Evolutionary conservation across 2,113 vertebrate genomes (phyloP), one percentile per base, ranked within the genome.

Genomic region (Trematocara macrostoma): DNA sequence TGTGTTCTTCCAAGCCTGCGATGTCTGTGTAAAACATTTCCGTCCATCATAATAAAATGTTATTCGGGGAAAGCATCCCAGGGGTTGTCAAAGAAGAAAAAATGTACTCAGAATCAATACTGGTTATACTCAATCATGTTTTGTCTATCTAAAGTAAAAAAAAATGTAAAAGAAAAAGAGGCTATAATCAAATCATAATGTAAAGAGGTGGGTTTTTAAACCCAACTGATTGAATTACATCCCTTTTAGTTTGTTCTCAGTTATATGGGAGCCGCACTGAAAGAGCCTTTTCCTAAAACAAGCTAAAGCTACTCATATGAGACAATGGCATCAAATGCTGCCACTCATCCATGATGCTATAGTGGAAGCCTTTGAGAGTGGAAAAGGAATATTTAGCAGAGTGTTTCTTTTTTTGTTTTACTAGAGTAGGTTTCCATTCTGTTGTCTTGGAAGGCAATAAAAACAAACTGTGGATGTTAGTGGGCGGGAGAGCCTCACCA

Each of bases 311-410:
- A 67, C 92, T 94, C 92, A 81, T 84, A 89, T 64, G 89, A 93
- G 91, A 93, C 91, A 89, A 94, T 80, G 64, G 85, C 92, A 92
- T 94, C 92, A 92, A 90, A 93, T 83, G 84, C 89, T 84, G 91
- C 91, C 89, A 91, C 91, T 94, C 91, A 89, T 84, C 91, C 93
- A 51, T 84, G 86, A 93, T 83, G 86, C 82, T 79, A 57, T 57
- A 64, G 84, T 88, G 89, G 82, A 80, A 89, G 64, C 85, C 83
- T 87, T 20, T 57, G 82, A 89, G 76, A 92, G 89, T n/a, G 79
- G 85, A 82, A 82, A 84, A 85, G 88, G 92, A 84, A 94, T 89
- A 91, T 92, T 92, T 92, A 94, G 91, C 76, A 1, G 82, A 85
- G 89, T 61, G 82, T 90, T 93, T 92, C 78, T 56, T 85, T 38